Evolutionary conservation across 2,797 vertebrate genomes (phyloP).

Genomic region (Valencia hispanica): DNA sequence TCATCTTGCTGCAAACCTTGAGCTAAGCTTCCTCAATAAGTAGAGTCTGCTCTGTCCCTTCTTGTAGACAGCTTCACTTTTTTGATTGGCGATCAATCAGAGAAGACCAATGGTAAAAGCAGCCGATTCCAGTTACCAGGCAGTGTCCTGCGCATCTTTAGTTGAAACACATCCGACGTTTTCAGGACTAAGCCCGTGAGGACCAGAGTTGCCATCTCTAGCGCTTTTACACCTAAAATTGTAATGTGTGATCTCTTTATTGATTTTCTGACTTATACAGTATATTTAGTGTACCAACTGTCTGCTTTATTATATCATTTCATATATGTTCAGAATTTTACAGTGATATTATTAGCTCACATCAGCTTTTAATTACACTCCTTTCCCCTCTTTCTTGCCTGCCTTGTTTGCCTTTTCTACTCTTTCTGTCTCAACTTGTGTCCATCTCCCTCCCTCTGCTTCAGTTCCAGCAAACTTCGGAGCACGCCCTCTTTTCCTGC

Average conservation of each 20-base stretch:
- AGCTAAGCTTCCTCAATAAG: too few relatives aligned
- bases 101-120: background rate
- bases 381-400: background rate
- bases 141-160: background rate
- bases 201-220: background rate
- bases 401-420: background rate
- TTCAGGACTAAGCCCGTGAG: too few relatives aligned
- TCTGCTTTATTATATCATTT: background rate
- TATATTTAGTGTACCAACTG: background rate
- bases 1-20: too few relatives aligned
- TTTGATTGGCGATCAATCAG: background rate
- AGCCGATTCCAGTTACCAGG: background rate
- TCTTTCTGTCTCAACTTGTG: conserved; percentile 4
- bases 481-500: conserved; percentile 97
- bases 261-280: background rate
- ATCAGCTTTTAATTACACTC: background rate
- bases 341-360: background rate
- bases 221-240: background rate
- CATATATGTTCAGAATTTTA: background rate
- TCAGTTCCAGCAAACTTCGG: conserved; percentile 97
- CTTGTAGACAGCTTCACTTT: too few relatives aligned
- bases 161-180: background rate
- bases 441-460: background rate
- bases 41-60: too few relatives aligned
- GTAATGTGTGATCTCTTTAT: background rate